Evolutionary conservation across 2,888 invertebrate species (phyloP).

Genomic region (Dascillus cervinus): DNA sequence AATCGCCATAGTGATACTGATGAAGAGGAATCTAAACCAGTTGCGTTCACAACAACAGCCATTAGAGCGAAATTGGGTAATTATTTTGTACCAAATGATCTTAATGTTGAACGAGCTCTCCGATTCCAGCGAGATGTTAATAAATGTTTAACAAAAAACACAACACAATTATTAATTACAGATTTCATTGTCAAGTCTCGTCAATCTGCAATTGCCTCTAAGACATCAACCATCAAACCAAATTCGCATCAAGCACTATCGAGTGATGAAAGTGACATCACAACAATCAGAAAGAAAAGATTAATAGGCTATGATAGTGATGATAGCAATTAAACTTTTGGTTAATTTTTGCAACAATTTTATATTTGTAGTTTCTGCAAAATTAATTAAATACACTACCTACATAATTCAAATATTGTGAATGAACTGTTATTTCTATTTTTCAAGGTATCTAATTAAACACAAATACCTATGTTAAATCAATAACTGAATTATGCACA

Average conservation of each 20-base stretch:
- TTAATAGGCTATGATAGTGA: not conserved
- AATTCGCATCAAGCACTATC: slow-evolving; percentile 5
- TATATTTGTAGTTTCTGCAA: not conserved
- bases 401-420: too few species aligned
- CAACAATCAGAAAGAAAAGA: not conserved
- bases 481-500: too few species aligned
- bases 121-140: slow-evolving; percentile 8
- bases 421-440: too few species aligned
- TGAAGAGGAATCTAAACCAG: too few species aligned
- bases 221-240: slow-evolving; percentile 3
- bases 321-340: not conserved
- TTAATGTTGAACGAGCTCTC: slow-evolving; percentile 8
- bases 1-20: too few species aligned
- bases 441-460: too few species aligned
- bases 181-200: slow-evolving; percentile 5
- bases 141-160: slow-evolving; percentile 5
- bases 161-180: slow-evolving; percentile 5
- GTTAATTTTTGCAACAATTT: not conserved
- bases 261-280: not conserved
- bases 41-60: too few species aligned
- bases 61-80: slow-evolving; percentile 5
- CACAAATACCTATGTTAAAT: too few species aligned
- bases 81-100: slow-evolving; percentile 5
- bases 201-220: not conserved
- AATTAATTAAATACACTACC: not conserved